Conservation (phyloP, 2,113 vertebrate species). For the Paramisgurnus dabryanus region DNA sequence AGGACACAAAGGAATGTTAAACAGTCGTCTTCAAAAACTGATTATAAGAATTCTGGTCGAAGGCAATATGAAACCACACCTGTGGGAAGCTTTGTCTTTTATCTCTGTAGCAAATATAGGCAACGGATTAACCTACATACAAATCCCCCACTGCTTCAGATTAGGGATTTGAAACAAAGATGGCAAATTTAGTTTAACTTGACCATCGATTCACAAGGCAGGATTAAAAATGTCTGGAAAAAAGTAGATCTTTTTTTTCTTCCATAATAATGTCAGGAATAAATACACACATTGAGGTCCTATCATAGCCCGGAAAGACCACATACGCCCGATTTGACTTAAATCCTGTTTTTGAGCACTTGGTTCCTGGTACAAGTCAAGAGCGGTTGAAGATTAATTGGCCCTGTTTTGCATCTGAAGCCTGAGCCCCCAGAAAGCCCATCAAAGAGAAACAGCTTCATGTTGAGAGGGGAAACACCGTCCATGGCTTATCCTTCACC, state of each 20-base stretch:
- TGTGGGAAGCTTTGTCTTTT: background rate
- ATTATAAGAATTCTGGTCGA: background rate
- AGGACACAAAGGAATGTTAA: slow-evolving; percentile 20
- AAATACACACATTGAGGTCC: slow-evolving; percentile 6
- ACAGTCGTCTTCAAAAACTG: background rate
- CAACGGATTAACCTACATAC: slow-evolving; percentile 44
- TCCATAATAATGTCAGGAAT: background rate
- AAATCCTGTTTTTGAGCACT: slow-evolving; percentile 14
- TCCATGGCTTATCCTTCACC: slow-evolving; percentile 9
- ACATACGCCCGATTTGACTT: background rate
- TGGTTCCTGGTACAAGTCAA: slow-evolving; percentile 32
- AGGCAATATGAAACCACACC: slow-evolving; percentile 10
- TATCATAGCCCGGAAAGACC: background rate
- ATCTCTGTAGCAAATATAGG: slow-evolving; percentile 22
- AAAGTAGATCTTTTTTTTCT: slow-evolving; percentile 24
- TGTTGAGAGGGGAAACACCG: slow-evolving; percentile 31
- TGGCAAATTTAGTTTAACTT: slow-evolving; percentile 57
- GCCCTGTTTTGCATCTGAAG: slow-evolving; percentile 49
- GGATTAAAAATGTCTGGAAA: slow-evolving; percentile 60
- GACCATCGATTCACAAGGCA: slow-evolving; percentile 29
- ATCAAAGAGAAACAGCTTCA: slow-evolving; percentile 33
- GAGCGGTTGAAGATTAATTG: slow-evolving; percentile 53
- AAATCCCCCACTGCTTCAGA: slow-evolving; percentile 31
- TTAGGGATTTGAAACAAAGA: slow-evolving; percentile 59
- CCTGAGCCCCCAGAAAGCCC: slow-evolving; percentile 43